Conservation (phyloP, 2,888 invertebrate species). For the Phaonia tiefii region DNA sequence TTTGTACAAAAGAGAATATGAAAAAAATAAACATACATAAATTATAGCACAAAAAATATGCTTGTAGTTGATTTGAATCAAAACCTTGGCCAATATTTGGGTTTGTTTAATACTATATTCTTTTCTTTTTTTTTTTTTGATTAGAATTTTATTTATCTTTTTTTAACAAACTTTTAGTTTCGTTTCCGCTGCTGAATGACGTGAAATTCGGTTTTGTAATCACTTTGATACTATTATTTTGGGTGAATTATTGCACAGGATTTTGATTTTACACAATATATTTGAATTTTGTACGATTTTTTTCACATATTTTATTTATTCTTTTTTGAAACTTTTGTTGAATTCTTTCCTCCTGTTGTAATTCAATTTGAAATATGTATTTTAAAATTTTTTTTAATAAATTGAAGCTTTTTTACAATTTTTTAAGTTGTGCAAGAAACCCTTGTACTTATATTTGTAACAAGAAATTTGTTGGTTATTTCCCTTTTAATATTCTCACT, state of each 20-base stretch:
- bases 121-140: neutral
- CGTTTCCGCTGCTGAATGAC: too few species aligned
- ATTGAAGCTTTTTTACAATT: constrained; percentile 4
- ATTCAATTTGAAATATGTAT: neutral
- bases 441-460: constrained; percentile 39
- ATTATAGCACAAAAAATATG: constrained; percentile 8
- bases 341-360: neutral
- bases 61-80: constrained; percentile 23
- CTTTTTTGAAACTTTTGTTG: constrained; percentile 1
- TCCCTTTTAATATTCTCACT: constrained; percentile 53
- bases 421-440: constrained; percentile 48
- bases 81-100: constrained; percentile 59
- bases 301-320: constrained; percentile 40
- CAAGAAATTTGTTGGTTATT: constrained; percentile 11
- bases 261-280: constrained; percentile 25
- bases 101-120: too few species aligned
- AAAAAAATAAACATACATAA: constrained; percentile 33
- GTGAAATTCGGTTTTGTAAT: constrained; percentile 44
- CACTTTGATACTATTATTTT: neutral
- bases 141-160: neutral
- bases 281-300: too few species aligned
- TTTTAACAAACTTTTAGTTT: neutral
- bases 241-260: neutral
- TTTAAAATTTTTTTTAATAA: neutral
- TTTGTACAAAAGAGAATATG: neutral